Evolutionary conservation across 2,888 invertebrate genomes (phyloP), one percentile per base, ranked within the genome.

Genomic region (Tachina grossa): DNA sequence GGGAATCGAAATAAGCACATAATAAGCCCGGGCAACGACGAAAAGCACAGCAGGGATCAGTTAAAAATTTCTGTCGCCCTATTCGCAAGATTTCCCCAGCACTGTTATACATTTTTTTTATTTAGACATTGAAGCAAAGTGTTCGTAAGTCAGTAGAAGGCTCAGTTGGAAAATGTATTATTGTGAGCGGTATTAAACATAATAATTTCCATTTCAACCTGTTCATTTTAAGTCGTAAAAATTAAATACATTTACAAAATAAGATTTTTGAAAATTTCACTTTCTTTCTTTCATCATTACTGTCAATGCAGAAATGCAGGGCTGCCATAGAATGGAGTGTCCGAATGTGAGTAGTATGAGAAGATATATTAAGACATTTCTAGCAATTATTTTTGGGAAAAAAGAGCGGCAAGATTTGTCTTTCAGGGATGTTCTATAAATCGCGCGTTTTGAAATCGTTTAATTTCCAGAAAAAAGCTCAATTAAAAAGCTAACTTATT

Each of bases 11-110:
- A 68, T 49, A 74, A 69, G 43, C 71, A 63, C 72, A 84, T 74
- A 81, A 84, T 74, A 81, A 81, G 81, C 61, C 77, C 72, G 19
- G 31, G 49, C 61, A 85, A 85, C 78, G 77, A 85, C 78, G 77
- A 78, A 85, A 69, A 41, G 61, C 85, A 74, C 85, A 85, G 82
- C 82, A 82, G 85, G 85, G 85, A 85, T 85, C 82, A 82, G 77
- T 84, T 81, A 82, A 85, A 78, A 85, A 74, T 68, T 31, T 31
- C 31, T 31, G 31, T 31, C 6, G 31, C 74, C 39, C 16, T 16
- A 19, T 81, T 80, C 41, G 47, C 55, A 55, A 74, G 19, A 66
- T 75, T 51, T 22, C 59, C 31, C 59, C 57, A 11, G 16, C 41
- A 43, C n/a, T 63, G 19, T 49, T 51, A n/a, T 41, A 41, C 19